These are phyloP conservation scores for Meandrina meandrites DNA, from an alignment of 92 coral and sea anemone genomes.

Conservation along the genomic window DNA sequence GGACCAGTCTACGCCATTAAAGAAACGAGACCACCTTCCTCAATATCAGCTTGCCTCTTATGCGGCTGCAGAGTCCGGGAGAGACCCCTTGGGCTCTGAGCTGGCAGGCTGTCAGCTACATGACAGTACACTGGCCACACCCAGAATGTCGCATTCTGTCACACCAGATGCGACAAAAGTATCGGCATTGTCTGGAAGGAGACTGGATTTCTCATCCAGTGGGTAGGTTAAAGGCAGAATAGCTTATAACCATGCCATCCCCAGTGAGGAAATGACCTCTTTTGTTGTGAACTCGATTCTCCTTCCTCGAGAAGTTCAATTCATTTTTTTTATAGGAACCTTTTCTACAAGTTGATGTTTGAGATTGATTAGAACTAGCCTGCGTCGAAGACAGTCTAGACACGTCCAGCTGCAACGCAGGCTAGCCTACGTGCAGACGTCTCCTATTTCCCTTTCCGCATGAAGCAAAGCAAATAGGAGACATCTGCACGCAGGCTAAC, in stretches of 20 bases:
- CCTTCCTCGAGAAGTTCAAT: too few relatives aligned
- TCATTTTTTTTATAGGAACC: too few relatives aligned
- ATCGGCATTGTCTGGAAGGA: not conserved
- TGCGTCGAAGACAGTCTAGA: too few relatives aligned
- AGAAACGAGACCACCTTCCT: slow-evolving; percentile 7
- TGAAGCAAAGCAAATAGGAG: too few relatives aligned
- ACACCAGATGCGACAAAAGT: slow-evolving; percentile 8
- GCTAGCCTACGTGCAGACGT: too few relatives aligned
- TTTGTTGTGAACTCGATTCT: too few relatives aligned
- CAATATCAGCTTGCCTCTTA: not conserved
- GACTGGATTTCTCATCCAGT: slow-evolving; percentile 17
- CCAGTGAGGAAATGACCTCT: not conserved
- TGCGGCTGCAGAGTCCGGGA: not conserved
- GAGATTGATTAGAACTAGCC: too few relatives aligned
- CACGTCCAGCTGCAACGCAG: too few relatives aligned
- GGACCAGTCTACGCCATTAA: slow-evolving; percentile 42
- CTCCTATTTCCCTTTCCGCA: too few relatives aligned
- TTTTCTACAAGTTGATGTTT: too few relatives aligned
- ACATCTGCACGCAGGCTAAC: too few relatives aligned
- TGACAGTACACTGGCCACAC: not conserved
- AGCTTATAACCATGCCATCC: not conserved
- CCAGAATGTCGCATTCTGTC: not conserved
- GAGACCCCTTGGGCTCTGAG: slow-evolving; percentile 2
- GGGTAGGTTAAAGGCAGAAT: slow-evolving; percentile 5
- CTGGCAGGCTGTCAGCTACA: not conserved